Evolutionary conservation across 1,140 invertebrate species (phyloP), one percentile per base, ranked within the genome.

Genomic region (Drosophila setifemur): DNA sequence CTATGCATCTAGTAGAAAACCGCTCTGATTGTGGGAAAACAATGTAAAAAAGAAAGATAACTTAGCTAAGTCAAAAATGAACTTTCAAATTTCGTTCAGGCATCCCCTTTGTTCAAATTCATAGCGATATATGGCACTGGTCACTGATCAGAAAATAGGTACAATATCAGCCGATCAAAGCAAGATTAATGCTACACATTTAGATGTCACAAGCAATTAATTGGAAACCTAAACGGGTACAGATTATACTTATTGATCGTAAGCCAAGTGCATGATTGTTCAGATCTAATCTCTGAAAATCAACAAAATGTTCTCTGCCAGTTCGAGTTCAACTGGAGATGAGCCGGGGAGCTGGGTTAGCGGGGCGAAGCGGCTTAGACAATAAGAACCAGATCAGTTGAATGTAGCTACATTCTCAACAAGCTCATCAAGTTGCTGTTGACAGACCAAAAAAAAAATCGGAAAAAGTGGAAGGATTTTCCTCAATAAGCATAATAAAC

Each of bases 401-500:
- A 18, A 60, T 28, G 53, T 33, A 52, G 31, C 45, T 43, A 43
- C 42, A 57, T 52, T 61, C 73, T 78, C 50, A 79, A 86, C 81
- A 81, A 81, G 82, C 73, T 78, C 78, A 83, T 83, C 78, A 83
- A 83, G 53, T 73, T 57, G 60, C 60, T 58, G 81, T 86, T 81
- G 79, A 85, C 74, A 85, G 71, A 58, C 40, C 39, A 21, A 50
- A 19, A 9, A 23, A 35, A 37, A 43, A 52, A 39, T 18, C n/a
- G 11, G 31, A 37, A 49, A 25, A 53, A 63, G 39, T 31, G 37
- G 39, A 66, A 67, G 74, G 70, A 83, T 73, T 79, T 85, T 37
- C 47, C 71, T 82, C 63, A 73, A 83, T 85, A 78, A 69, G 61
- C 55, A 85, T 79, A 83, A 79, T 86, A 85, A 83, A 85, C 74